Conservation (phyloP, 2,797 vertebrate species). For the Apodemus agrarius region DNA sequence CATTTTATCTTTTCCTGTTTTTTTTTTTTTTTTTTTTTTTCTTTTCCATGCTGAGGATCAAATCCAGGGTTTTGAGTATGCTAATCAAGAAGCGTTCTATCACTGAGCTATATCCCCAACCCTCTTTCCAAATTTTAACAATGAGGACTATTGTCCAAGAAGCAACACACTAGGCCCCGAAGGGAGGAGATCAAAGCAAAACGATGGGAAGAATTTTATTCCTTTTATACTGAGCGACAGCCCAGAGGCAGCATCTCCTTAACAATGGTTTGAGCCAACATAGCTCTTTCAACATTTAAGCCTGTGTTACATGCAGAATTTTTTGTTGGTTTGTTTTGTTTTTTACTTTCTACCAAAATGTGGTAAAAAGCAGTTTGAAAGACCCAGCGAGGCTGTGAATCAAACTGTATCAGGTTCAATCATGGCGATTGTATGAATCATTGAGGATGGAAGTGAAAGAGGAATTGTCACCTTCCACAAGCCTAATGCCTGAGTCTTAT, state of each 20-base stretch:
- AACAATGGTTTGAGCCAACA: neutral
- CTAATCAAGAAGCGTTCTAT: neutral
- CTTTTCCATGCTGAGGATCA: neutral
- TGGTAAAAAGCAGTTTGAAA: constrained; percentile 36
- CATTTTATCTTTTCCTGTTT: neutral
- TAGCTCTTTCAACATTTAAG: neutral
- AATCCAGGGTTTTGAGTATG: neutral
- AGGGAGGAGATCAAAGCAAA: neutral
- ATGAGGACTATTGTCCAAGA: neutral
- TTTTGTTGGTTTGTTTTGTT: neutral
- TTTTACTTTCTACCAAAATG: constrained; percentile 29
- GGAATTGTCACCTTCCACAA: neutral
- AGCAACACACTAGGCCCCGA: neutral
- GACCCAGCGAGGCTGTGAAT: neutral
- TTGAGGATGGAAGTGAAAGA: neutral
- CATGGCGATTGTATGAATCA: neutral
- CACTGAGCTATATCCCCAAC: neutral
- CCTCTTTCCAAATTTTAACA: neutral
- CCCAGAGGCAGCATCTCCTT: neutral
- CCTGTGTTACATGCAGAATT: neutral
- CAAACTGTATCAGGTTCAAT: neutral
- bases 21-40: neutral
- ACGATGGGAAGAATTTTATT: neutral
- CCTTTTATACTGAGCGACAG: neutral
- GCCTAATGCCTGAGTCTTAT: neutral